Percentiles rank a stretch among this genome's conserved stretches.
Evolutionary conservation across 1,140 invertebrate genomes (phyloP).

Genomic region (Campoletis sonorensis): DNA sequence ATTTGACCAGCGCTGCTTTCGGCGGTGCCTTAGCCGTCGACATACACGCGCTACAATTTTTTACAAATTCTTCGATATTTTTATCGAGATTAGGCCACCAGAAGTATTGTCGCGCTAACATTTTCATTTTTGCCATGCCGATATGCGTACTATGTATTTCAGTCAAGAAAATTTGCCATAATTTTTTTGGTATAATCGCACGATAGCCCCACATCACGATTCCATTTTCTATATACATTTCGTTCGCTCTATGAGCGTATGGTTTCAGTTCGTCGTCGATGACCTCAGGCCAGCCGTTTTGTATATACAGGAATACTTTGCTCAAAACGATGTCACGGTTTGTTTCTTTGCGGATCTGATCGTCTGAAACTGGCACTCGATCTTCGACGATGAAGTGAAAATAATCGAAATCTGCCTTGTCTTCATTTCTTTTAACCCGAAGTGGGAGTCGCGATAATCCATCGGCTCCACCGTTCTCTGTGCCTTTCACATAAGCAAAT

Average conservation of each 20-base stretch:
- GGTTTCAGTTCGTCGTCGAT: conserved; percentile 47
- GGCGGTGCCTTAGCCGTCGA: conserved; percentile 39
- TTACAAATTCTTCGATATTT: conserved; percentile 63
- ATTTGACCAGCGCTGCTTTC: conserved; percentile 56
- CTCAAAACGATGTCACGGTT: conserved; percentile 52
- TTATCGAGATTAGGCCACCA: conserved; percentile 69
- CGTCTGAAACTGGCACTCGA: conserved; percentile 50
- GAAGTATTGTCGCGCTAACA: conserved; percentile 63
- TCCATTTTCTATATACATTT: conserved; percentile 57
- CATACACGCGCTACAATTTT: conserved; percentile 58
- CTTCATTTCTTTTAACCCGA: not conserved
- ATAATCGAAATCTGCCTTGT: conserved; percentile 49
- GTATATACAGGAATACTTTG: conserved; percentile 50
- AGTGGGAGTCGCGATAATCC: conserved; percentile 62
- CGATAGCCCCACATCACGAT: conserved; percentile 64
- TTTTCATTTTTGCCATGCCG: conserved; percentile 70
- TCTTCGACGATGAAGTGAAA: conserved; percentile 58
- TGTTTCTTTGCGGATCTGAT: conserved; percentile 51
- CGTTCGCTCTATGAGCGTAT: conserved; percentile 25
- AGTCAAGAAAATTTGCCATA: conserved; percentile 56
- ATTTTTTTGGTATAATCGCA: conserved; percentile 61
- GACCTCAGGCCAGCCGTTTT: conserved; percentile 44
- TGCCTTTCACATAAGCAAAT: conserved; percentile 60
- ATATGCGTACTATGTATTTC: conserved; percentile 65
- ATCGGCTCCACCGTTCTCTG: conserved; percentile 59